These are phyloP conservation scores for Neoitamus cyanurus DNA, from an alignment of 2,888 invertebrate species.

Conservation along the genomic window DNA sequence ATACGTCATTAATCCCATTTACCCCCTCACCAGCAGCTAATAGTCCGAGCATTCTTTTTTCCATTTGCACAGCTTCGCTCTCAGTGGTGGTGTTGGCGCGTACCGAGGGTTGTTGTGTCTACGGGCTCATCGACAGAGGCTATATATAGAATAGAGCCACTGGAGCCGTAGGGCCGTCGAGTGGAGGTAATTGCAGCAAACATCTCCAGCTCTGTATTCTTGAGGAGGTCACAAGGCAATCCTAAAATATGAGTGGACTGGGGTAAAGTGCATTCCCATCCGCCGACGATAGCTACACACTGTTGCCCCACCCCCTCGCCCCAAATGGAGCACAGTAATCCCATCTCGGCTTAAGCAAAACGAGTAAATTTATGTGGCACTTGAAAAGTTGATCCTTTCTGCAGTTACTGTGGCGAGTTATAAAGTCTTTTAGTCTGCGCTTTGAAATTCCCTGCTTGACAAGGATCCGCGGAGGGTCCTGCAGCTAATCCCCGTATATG, in stretches of 20 bases:
- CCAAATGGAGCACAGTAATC: neutral
- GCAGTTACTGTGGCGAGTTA: neutral
- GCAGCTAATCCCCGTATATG: neutral
- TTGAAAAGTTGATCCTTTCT: neutral
- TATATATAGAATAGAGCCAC: neutral
- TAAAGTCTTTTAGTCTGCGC: neutral
- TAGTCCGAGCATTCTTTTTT: neutral
- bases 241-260: neutral
- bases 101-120: neutral
- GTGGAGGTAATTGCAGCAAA: neutral
- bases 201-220: neutral
- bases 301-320: neutral
- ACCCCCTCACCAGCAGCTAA: neutral
- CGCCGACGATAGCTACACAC: neutral
- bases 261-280: neutral
- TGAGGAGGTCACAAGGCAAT: neutral
- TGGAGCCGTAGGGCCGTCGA: neutral
- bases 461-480: neutral
- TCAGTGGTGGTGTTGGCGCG: neutral
- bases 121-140: neutral
- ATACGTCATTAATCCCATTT: conserved; percentile 43
- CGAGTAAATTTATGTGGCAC: neutral
- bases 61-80: neutral
- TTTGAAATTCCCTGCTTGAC: neutral
- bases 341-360: neutral